A percentile compares a stretch with the other conserved stretches of the same genome.
phyloP scores from a whole-genome alignment of 2,797 vertebrate genomes.

The Etheostoma nigrum region DNA sequence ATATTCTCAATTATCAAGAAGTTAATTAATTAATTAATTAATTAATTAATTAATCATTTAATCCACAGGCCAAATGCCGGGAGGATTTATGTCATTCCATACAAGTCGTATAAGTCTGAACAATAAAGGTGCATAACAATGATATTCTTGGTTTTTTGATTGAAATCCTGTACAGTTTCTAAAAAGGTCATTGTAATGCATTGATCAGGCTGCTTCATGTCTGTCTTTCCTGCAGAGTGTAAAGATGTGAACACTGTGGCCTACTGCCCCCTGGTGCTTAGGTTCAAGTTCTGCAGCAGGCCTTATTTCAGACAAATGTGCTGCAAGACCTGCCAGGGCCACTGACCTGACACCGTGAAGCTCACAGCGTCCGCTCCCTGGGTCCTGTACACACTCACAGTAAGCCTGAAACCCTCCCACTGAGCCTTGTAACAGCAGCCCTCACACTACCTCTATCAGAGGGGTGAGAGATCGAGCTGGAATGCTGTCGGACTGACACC shows the following conservation, averaged over 20 bases:
- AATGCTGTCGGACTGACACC: slow-evolving; percentile 42
- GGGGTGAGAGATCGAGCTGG: slow-evolving; percentile 34
- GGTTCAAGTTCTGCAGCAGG: slow-evolving; percentile 99
- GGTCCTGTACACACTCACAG: slow-evolving; percentile 50
- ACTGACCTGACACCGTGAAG: slow-evolving; percentile 79
- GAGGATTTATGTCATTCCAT: slow-evolving; percentile 26
- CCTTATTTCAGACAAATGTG: slow-evolving; percentile 99
- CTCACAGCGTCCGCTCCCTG: slow-evolving; percentile 42
- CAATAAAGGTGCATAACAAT: slow-evolving; percentile 20
- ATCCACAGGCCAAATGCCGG: slow-evolving; percentile 31
- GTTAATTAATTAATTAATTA: slow-evolving; percentile 17
- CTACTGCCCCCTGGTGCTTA: slow-evolving; percentile 99
- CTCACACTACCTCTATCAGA: slow-evolving; percentile 38
- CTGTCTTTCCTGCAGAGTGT: slow-evolving; percentile 86
- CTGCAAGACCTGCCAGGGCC: slow-evolving; percentile 99
- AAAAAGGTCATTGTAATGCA: neutral
- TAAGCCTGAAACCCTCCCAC: slow-evolving; percentile 57
- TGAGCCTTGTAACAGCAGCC: slow-evolving; percentile 67
- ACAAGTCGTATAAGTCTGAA: slow-evolving; percentile 21
- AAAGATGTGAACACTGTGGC: slow-evolving; percentile 99
- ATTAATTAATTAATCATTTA: slow-evolving; percentile 20
- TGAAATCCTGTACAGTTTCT: slow-evolving; percentile 22
- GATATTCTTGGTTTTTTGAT: slow-evolving; percentile 22
- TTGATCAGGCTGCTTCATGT: slow-evolving; percentile 4
- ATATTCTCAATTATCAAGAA: slow-evolving; percentile 18